Evolutionary conservation across 2,797 vertebrate species (phyloP), one percentile per base, ranked within the genome.

Genomic region (Vespertilio murinus): DNA sequence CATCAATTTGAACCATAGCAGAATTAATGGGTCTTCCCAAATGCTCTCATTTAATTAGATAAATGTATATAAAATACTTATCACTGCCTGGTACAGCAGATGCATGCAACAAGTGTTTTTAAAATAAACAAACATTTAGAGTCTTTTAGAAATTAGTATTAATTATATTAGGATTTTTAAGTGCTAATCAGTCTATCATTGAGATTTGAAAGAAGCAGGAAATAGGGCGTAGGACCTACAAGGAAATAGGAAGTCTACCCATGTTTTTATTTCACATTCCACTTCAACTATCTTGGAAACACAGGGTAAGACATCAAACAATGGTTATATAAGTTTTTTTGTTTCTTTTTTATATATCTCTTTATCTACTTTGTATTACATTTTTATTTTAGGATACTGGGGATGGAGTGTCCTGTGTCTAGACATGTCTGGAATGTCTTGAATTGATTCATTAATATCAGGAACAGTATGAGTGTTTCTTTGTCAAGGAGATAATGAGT

Each of bases 241-340:
- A 96, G 95, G 96, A 96, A 96, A 95, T 90, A 92, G 93, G 96
- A 97, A 96, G 88, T 94, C 91, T 88, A 69, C 93, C 71, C 80
- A 92, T 96, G 88, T 97, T 97, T 97, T 96, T 91, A 93, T 96
- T 97, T 95, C 91, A n/a, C 90, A 96, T 97, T 97, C 96, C 90
- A 96, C 93, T 96, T 95, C 54, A 94, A 89, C 82, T 97, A 93
- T 97, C 96, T 97, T 93, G 74, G 92, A 96, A 96, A 94, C 78
- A 79, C 88, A 96, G 67, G 40, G 70, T 78, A 93, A 93, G 94
- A 73, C 79, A 45, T 92, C 89, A 96, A 96, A 94, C 93, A 97
- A 94, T 96, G 54, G 61, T 67, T 93, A 71, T 96, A 38, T 92
- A 84, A 75, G 70, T 78, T 25, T 47, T 92, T 89, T 92, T 84